Evolutionary conservation across 2,797 vertebrate species (phyloP), one percentile per base, ranked within the genome.

Genomic region (Muscicapa striata): DNA sequence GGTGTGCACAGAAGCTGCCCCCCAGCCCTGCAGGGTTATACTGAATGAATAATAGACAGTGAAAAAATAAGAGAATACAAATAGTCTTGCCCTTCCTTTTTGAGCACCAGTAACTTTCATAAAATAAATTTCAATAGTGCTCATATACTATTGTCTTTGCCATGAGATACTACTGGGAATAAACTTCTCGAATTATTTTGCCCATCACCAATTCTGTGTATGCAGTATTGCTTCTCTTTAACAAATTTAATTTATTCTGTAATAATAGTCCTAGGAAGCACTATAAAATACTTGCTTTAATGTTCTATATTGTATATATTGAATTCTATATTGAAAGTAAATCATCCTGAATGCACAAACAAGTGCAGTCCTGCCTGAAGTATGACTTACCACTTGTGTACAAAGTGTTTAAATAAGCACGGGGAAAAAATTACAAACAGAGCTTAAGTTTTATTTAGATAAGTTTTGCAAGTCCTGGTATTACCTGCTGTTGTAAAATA

Each of bases 351-450:
- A 75, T 54, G 40, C 30, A 29, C 18, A 30, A 67, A 92, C 4
- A 74, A 79, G 64, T 34, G 15, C 36, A 70, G 7, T 32, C 14
- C 14, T 89, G 22, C 26, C 21, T 3, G 1, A 48, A 58, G 9
- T 77, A 12, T 38, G 38, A 32, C 13, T 34, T 49, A 9, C 1
- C 6, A 36, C 14, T 81, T 92, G 32, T 30, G 10, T 64, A 48
- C 3, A 9, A 83, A 79, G 6, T 55, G 38, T 22, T 63, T 75
- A 16, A 52, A 38, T 75, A 46, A 52, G 45, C 21, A 29, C 21
- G 2, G 9, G 6, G 5, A 5, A 45, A 72, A 46, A 30, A 13
- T 46, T 5, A 46, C 17, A 32, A 21, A 21, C 1, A 0, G 11
- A 46, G 22, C 22, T 38, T 26, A 36, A 24, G 27, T 36, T 78